Evolutionary conservation across 2,888 invertebrate genomes (phyloP).

Genomic region (Drosophila aldrichi): DNA sequence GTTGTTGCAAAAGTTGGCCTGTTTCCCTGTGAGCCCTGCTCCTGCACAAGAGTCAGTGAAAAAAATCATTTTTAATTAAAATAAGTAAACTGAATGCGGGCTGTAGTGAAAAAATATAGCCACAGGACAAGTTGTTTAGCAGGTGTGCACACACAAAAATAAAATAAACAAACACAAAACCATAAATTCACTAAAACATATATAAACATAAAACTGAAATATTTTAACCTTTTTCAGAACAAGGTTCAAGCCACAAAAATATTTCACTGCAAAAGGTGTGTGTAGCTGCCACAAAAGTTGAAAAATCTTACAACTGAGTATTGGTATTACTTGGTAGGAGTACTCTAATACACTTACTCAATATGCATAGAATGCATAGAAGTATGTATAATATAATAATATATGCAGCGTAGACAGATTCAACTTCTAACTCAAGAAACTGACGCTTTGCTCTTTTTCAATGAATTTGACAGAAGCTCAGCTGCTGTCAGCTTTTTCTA

Average conservation of each 20-base stretch:
- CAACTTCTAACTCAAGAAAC: neutral
- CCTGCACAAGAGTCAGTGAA: neutral
- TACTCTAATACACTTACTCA: too few species aligned
- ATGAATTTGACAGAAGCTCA: neutral
- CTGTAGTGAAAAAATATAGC: constrained; percentile 29
- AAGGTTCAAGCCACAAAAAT: neutral
- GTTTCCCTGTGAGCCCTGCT: neutral
- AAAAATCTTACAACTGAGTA: neutral
- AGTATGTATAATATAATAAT: neutral
- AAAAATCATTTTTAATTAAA: constrained; percentile 50
- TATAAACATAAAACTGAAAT: neutral
- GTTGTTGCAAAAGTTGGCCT: constrained; percentile 33
- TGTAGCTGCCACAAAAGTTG: neutral
- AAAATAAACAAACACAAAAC: neutral
- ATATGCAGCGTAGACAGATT: constrained; percentile 2
- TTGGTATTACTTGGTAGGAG: neutral
- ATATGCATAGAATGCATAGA: neutral
- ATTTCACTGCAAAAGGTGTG: neutral
- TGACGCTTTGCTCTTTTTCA: neutral
- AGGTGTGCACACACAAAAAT: constrained; percentile 5
- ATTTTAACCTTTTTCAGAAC: constrained; percentile 2
- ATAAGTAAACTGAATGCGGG: constrained; percentile 30
- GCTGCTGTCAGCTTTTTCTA: constrained; percentile 3
- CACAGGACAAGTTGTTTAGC: constrained; percentile 4
- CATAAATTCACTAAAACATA: neutral